Conservation (phyloP, 2,888 invertebrate genomes). For the Lottia scabra region DNA sequence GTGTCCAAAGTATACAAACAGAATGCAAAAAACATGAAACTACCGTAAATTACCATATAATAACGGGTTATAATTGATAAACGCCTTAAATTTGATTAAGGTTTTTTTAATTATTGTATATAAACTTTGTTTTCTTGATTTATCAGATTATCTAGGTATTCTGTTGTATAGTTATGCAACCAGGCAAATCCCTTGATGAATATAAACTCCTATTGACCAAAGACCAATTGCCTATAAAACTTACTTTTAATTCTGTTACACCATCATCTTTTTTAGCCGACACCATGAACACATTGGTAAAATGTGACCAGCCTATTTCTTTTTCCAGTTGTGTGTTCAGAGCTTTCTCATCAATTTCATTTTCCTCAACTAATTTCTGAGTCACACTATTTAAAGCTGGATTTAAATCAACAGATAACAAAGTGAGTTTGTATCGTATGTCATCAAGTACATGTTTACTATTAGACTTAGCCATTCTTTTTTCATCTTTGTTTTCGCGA, state of each 20-base stretch:
- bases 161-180: no score
- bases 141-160: no score
- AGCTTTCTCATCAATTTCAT: conserved; percentile 39
- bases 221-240: neutral
- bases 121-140: no score
- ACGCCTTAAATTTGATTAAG: no score
- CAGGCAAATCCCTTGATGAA: no score
- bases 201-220: no score
- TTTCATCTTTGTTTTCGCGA: neutral
- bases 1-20: no score
- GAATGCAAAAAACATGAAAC: no score
- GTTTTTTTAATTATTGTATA: no score
- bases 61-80: no score
- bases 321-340: conserved; percentile 44
- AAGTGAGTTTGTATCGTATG: neutral
- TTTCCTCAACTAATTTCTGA: conserved; percentile 30
- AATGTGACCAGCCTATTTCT: conserved; percentile 78
- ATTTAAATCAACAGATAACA: neutral
- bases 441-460: neutral
- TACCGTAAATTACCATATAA: no score
- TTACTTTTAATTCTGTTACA: conserved; percentile 77
- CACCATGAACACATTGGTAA: conserved; percentile 90
- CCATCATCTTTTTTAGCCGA: conserved; percentile 87
- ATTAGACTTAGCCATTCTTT: neutral
- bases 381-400: neutral